phyloP scores from a whole-genome alignment of 2,113 vertebrate genomes.

The Amia ocellicauda region DNA sequence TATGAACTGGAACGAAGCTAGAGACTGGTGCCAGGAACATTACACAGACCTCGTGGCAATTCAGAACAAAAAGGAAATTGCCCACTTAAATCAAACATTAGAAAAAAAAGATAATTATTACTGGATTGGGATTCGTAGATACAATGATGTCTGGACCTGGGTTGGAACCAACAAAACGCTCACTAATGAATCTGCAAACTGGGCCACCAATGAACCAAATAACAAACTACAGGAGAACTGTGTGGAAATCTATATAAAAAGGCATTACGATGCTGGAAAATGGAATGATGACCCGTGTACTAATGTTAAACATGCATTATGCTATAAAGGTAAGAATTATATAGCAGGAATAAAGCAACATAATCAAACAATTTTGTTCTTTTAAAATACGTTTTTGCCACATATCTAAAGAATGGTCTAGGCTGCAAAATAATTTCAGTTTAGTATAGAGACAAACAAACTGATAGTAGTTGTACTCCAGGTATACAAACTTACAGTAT shows the following conservation, averaged over 20 bases:
- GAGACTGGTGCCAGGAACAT: slow-evolving; percentile 59
- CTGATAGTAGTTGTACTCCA: too few species aligned
- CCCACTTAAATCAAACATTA: slow-evolving; percentile 63
- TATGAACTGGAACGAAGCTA: slow-evolving; percentile 66
- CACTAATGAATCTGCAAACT: slow-evolving; percentile 64
- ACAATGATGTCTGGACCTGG: slow-evolving; percentile 73
- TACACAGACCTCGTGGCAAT: slow-evolving; percentile 81
- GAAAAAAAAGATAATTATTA: slow-evolving; percentile 59
- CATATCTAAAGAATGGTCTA: too few species aligned
- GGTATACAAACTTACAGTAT: too few species aligned
- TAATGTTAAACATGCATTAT: slow-evolving; percentile 49
- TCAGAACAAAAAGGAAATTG: slow-evolving; percentile 74
- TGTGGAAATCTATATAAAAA: slow-evolving; percentile 81
- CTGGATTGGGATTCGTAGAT: slow-evolving; percentile 84
- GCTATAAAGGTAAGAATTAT: slow-evolving; percentile 46
- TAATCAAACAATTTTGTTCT: too few species aligned
- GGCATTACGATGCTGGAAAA: slow-evolving; percentile 45
- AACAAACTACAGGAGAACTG: slow-evolving; percentile 73
- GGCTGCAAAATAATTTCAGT: too few species aligned
- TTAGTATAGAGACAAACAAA: too few species aligned
- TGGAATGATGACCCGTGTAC: slow-evolving; percentile 83
- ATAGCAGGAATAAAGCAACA: too few species aligned
- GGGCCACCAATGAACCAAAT: slow-evolving; percentile 79
- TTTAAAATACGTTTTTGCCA: too few species aligned
- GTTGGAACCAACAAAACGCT: slow-evolving; percentile 70